Evolutionary conservation across 1,140 invertebrate genomes (phyloP), one percentile per base, ranked within the genome.

Genomic region (Sesamia nonagrioides): DNA sequence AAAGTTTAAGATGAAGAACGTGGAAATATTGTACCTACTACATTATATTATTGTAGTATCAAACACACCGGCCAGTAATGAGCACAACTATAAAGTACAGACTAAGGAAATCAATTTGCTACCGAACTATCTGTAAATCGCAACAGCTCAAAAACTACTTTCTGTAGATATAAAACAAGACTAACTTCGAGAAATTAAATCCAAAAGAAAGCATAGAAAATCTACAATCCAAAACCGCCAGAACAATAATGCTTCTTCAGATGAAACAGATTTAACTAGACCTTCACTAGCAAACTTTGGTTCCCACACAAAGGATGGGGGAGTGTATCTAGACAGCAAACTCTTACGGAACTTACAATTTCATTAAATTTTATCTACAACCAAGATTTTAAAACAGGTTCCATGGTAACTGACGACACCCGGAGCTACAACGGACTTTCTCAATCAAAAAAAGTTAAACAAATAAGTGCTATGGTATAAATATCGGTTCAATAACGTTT

Each of bases 341-440:
- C 60, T 56, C 77, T 88, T 88, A 84, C 81, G 82, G 81, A 88
- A 86, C 82, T 79, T 56, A 88, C 82, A 86, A 89, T 84, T 84
- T 84, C 83, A 82, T 84, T 84, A 82, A 85, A 86, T n/a, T n/a
- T 82, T 81, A 87, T 85, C 79, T 80, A 78, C 79, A 63, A 73
- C 45, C 78, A 48, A 81, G 58, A 75, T 82, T 77, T 48, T 80
- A 73, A 80, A 83, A 82, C 83, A 80, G 76, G 81, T 85, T 80
- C 76, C 58, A n/a, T 58, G 56, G 66, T 76, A 61, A 68, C 58
- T 69, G 45, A 80, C 48, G 77, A 83, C 78, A 84, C 81, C 86
- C 85, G 73, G 78, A 84, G 88, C 83, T 54, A 48, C 40, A 77
- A 48, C 80, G 61, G 74, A 81, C 69, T 85, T 82, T 80, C 75